Evolutionary conservation across 2,113 vertebrate genomes (phyloP).

Genomic region (Nipponia nippon): DNA sequence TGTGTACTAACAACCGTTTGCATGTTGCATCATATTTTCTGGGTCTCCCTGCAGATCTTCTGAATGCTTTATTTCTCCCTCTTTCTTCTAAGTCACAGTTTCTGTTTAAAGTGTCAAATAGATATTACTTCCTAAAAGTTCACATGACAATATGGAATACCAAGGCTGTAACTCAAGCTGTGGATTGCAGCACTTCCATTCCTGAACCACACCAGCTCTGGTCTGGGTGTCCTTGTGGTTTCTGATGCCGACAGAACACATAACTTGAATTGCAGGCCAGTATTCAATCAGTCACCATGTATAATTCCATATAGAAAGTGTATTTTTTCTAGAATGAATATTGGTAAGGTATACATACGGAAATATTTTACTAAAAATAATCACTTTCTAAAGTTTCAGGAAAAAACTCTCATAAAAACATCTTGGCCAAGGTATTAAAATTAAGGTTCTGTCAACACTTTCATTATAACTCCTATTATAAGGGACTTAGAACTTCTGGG

Average conservation of each 20-base stretch:
- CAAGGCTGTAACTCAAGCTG: not conserved
- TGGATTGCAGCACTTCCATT: not conserved
- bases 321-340: slow-evolving; percentile 38
- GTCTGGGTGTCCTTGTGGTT: not conserved
- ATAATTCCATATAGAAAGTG: not conserved
- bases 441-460: slow-evolving; percentile 25
- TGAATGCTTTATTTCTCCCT: not conserved
- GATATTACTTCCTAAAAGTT: not conserved
- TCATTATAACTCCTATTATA: not conserved
- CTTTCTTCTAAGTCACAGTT: not conserved
- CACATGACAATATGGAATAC: not conserved
- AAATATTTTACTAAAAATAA: slow-evolving; percentile 66
- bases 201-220: not conserved
- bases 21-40: not conserved
- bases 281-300: not conserved
- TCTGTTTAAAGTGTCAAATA: not conserved
- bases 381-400: slow-evolving; percentile 39
- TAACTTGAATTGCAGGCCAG: not conserved
- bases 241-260: not conserved
- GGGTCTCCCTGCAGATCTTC: not conserved
- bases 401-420: not conserved
- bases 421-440: slow-evolving; percentile 38
- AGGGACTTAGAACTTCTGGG: not conserved
- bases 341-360: slow-evolving; percentile 16
- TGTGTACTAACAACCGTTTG: not conserved